A percentile compares a stretch with the other conserved stretches of the same genome.
phyloP scores from a whole-genome alignment of 2,113 vertebrate species.

The Seriola quinqueradiata region DNA sequence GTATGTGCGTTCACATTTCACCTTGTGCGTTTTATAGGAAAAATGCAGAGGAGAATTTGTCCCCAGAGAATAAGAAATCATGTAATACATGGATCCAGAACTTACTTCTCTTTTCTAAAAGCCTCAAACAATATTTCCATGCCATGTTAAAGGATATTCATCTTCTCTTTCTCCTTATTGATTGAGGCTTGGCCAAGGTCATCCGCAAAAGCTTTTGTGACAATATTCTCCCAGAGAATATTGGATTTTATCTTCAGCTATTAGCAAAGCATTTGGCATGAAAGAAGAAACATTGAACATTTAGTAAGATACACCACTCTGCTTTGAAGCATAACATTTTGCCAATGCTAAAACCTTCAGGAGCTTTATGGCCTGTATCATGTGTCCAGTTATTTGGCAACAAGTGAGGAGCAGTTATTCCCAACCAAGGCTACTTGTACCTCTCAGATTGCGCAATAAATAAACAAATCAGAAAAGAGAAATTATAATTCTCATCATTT shows the following conservation, averaged over 20 bases:
- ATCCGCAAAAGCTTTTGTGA: conserved; percentile 56
- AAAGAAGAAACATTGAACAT: conserved; percentile 57
- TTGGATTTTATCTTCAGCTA: conserved; percentile 69
- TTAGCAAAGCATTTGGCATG: conserved; percentile 63
- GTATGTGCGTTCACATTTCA: conserved; percentile 50
- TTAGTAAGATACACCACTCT: conserved; percentile 49
- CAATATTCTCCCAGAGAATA: conserved; percentile 69
- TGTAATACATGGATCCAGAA: conserved; percentile 28
- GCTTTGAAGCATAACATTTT: conserved; percentile 40
- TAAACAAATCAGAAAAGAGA: background rate
- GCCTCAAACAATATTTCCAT: conserved; percentile 45
- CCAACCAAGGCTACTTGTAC: background rate
- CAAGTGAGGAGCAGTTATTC: conserved; percentile 9
- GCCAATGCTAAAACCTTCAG: conserved; percentile 15
- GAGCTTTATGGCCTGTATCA: conserved; percentile 20
- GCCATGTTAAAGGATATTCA: conserved; percentile 54
- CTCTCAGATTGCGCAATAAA: background rate
- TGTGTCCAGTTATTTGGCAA: conserved; percentile 40
- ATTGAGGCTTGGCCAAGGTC: conserved; percentile 65
- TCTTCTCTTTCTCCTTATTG: conserved; percentile 64
- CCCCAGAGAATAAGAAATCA: conserved; percentile 43
- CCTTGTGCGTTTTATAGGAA: conserved; percentile 5
- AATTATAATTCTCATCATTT: background rate
- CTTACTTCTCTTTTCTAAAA: conserved; percentile 42
- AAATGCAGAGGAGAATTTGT: conserved; percentile 17